Evolutionary conservation across 2,113 vertebrate genomes (phyloP), one percentile per base, ranked within the genome.

Genomic region (Origma solitaria): DNA sequence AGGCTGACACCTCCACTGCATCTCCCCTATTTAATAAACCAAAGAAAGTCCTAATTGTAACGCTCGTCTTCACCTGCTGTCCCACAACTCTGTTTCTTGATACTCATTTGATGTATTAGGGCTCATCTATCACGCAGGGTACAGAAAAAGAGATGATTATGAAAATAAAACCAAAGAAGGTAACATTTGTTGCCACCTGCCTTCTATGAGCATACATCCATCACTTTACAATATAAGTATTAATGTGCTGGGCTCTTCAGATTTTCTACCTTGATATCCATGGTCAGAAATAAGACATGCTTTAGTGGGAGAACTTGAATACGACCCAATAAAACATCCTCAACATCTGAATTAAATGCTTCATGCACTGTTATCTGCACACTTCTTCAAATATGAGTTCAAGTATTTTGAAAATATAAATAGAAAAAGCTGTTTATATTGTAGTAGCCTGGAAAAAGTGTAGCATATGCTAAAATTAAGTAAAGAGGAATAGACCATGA

Each of bases 21-120:
- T 84, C 92, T 96, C 70, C 85, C 91, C 84, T 97, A 92, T 90
- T 98, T 97, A 24, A 97, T 82, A 92, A 98, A 97, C 23, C 97
- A 62, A 64, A 97, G 98, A 97, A 98, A 97, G 95, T 98, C 88
- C 98, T 92, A 94, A 97, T 96, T 13, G 86, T 77, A 90, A 97
- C 95, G 21, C 87, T 95, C 21, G 76, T 97, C 85, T 91, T 96
- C 76, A 85, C n/a, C 86, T 87, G 80, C 85, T 73, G 20, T 53
- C 27, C 82, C 54, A 53, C 40, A 76, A 12, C 45, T 61, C 64
- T 66, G 25, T 33, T 73, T 77, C 82, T 82, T 35, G 6, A 58
- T 85, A 15, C 4, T 30, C 76, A 44, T 33, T 45, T 92, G 11
- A 9, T 8, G 4, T 24, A 15, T 85, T 61, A 50, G 21, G 15